A percentile compares a stretch with the other conserved stretches of the same genome.
These are phyloP conservation scores for Patella caerulea DNA, from an alignment of 2,888 invertebrate genomes.

Conservation along the genomic window DNA sequence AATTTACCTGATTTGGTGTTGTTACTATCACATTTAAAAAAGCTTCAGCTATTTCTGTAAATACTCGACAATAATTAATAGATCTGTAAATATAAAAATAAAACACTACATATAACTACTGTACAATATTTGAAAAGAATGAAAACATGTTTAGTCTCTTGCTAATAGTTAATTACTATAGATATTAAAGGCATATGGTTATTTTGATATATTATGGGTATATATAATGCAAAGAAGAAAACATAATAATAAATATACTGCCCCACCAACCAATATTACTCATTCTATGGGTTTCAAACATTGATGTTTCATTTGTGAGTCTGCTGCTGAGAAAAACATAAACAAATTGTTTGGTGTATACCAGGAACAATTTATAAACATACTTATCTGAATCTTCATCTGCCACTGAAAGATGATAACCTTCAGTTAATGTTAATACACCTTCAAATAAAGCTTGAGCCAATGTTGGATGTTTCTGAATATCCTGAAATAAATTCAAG, in stretches of 20 bases:
- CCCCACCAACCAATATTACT: too few species aligned
- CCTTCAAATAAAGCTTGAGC: constrained; percentile 87
- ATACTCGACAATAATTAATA: constrained; percentile 92
- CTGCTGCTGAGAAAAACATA: too few species aligned
- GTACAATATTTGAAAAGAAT: too few species aligned
- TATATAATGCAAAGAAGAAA: too few species aligned
- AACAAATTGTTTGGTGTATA: too few species aligned
- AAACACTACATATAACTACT: neutral
- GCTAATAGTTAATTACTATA: too few species aligned
- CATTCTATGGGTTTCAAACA: too few species aligned
- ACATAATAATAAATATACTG: too few species aligned
- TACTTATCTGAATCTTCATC: constrained; percentile 92
- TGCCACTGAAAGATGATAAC: constrained; percentile 92
- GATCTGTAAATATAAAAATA: constrained; percentile 75
- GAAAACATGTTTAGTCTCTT: too few species aligned
- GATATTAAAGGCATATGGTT: too few species aligned
- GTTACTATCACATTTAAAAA: constrained; percentile 86
- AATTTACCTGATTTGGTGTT: constrained; percentile 63
- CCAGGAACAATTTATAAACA: constrained; percentile 39
- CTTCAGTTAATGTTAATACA: constrained; percentile 84
- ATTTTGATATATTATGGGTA: too few species aligned
- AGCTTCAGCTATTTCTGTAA: constrained; percentile 93
- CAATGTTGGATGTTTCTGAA: constrained; percentile 78
- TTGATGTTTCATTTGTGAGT: too few species aligned
- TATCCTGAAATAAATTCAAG: constrained; percentile 58